Evolutionary conservation across 2,113 vertebrate genomes (phyloP).

Genomic region (Colaptes auratus): DNA sequence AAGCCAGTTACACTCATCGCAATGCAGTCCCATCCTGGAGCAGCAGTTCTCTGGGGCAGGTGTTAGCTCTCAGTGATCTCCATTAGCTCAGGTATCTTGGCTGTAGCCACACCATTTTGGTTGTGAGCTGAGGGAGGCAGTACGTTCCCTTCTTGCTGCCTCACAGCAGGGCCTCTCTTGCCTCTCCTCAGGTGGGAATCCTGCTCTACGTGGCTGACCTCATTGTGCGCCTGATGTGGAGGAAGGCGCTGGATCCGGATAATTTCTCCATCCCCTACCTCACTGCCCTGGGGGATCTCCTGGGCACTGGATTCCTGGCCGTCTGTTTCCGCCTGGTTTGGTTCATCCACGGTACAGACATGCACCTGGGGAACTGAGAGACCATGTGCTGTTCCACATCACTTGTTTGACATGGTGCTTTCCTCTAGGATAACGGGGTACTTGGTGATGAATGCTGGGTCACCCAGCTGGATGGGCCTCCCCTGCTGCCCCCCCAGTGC

Average conservation of each 20-base stretch:
- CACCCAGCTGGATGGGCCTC: background rate
- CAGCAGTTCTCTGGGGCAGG: background rate
- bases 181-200: conserved; percentile 82
- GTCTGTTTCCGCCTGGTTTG: conserved; percentile 82
- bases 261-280: conserved; percentile 98
- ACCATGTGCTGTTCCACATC: background rate
- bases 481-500: fast-evolving
- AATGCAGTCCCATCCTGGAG: background rate
- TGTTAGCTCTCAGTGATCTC: fast-evolving
- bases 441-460: background rate
- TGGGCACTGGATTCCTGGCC: conserved; percentile 91
- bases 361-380: conserved; percentile 47
- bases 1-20: background rate
- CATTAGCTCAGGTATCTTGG: background rate
- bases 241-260: conserved; percentile 89
- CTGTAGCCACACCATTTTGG: fast-evolving
- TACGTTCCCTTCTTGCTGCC: background rate
- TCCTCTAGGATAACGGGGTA: background rate
- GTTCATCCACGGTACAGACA: background rate
- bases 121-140: background rate
- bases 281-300: conserved; percentile 92
- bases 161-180: background rate
- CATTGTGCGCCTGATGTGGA: conserved; percentile 89
- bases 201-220: conserved; percentile 92
- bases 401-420: background rate